Conservation (phyloP, 2,888 invertebrate species). For the Dusona sp. region DNA sequence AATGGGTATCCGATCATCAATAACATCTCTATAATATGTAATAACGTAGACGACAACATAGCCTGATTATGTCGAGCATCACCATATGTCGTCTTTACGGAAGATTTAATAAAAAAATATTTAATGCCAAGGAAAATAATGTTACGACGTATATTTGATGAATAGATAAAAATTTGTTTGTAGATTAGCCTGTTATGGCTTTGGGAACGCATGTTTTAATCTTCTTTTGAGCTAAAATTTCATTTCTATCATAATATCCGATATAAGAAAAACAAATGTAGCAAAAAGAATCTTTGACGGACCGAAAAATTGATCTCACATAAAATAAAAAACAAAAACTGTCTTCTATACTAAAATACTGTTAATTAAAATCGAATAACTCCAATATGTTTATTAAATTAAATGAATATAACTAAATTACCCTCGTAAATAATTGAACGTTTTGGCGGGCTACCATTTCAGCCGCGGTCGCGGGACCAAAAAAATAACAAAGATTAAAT, state of each 20-base stretch:
- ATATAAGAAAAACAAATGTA: background rate
- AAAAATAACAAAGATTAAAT: no score
- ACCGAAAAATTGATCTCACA: background rate
- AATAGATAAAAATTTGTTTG: background rate
- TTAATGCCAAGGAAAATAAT: background rate
- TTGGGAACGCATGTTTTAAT: background rate
- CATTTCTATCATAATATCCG: background rate
- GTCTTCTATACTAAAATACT: background rate
- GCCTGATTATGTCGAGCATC: conserved; percentile 39
- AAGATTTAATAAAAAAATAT: background rate
- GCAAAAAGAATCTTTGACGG: background rate
- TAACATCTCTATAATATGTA: conserved; percentile 60
- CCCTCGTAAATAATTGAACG: background rate
- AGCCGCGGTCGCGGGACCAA: no score
- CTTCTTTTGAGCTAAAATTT: background rate
- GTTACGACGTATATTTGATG: background rate
- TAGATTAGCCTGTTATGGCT: background rate
- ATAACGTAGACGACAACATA: background rate
- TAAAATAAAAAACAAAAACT: background rate
- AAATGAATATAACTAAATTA: background rate
- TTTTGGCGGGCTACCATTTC: no score
- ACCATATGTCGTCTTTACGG: conserved; percentile 53
- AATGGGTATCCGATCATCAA: conserved; percentile 49
- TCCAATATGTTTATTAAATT: background rate
- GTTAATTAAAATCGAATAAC: background rate